phyloP scores from a whole-genome alignment of 1,140 invertebrate genomes.

The Temnothorax curvispinosus region DNA sequence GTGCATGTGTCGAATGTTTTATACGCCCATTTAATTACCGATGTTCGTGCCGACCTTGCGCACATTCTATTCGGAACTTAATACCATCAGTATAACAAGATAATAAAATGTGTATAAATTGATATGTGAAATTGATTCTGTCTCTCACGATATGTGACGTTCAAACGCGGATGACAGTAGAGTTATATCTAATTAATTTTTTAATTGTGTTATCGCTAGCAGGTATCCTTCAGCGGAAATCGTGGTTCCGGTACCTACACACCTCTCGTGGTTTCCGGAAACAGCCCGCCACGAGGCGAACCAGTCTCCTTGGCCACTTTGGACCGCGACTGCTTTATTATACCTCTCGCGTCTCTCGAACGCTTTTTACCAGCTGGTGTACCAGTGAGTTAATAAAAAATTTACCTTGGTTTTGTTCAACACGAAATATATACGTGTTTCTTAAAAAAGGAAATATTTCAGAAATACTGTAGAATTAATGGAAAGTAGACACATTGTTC shows the following conservation, averaged over 20 bases:
- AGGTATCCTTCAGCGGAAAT: conserved; percentile 83
- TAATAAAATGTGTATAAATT: conserved; percentile 4
- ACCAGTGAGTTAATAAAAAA: conserved; percentile 87
- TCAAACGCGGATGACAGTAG: background rate
- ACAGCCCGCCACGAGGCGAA: conserved; percentile 86
- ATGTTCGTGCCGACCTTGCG: background rate
- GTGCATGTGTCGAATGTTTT: background rate
- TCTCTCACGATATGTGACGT: background rate
- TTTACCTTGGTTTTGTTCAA: background rate
- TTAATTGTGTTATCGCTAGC: conserved; percentile 48
- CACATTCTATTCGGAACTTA: background rate
- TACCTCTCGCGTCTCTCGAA: conserved; percentile 93
- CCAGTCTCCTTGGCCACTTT: conserved; percentile 91
- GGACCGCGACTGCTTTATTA: conserved; percentile 95
- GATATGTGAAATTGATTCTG: background rate
- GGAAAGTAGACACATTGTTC: background rate
- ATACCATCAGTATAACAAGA: background rate
- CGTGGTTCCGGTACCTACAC: conserved; percentile 81
- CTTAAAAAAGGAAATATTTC: background rate
- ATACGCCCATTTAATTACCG: background rate
- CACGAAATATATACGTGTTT: background rate
- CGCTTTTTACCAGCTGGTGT: conserved; percentile 94
- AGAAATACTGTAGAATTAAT: background rate
- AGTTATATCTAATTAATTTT: background rate
- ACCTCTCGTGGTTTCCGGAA: conserved; percentile 82